Base-by-base conservation (phyloP, 2,113 vertebrate genomes). In the Parus major region DNA sequence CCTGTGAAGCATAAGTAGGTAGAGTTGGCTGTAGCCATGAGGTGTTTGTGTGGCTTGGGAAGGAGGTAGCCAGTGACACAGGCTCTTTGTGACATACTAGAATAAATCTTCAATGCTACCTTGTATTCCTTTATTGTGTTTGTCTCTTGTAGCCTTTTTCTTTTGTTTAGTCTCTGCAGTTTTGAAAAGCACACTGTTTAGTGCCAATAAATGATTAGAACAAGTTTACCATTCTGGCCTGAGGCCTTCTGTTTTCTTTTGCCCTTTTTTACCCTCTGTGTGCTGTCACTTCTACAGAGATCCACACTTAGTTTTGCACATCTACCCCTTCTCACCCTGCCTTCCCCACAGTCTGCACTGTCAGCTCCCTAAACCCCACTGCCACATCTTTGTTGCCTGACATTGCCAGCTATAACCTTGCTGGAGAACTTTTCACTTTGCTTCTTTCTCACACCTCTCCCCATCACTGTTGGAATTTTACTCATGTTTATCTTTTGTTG, bases 261-360 rank as follows among this genome's bases (percentile, higher is more conserved):
- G 8, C 20, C 35, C 18, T 65, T 56, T 5, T 0, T 63, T 53
- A 72, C 56, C 11, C 27, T 4, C 13, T 47, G 10, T 3, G 0
- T n/a, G 23, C 23, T 53, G 8, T 56, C 60, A 33, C 50, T 69
- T 72, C 24, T 82, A 3, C 36, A 39, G 2, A 31, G 44, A 55
- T 15, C 19, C 31, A 47, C 36, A 39, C 3, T 4, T 24, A 15
- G 12, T 56, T 77, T 50, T 71, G 17, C 57, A 28, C 24, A 28
- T 21, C 57, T 55, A 23, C 9, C 10, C 9, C 23, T 70, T 78
- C 44, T 33, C 31, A 27, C 20, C 5, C 13, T 2, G 2, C 1
- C 0, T 35, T 72, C 20, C 29, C 33, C 44, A 15, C 19, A 39
- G 33, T 10, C 52, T 29, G 23, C 27, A 7, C 23, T 23, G 16